Percentiles rank a stretch among this genome's conserved stretches.
Conservation (phyloP, 1,140 invertebrate genomes). For the Macrobrachium rosenbergii region DNA sequence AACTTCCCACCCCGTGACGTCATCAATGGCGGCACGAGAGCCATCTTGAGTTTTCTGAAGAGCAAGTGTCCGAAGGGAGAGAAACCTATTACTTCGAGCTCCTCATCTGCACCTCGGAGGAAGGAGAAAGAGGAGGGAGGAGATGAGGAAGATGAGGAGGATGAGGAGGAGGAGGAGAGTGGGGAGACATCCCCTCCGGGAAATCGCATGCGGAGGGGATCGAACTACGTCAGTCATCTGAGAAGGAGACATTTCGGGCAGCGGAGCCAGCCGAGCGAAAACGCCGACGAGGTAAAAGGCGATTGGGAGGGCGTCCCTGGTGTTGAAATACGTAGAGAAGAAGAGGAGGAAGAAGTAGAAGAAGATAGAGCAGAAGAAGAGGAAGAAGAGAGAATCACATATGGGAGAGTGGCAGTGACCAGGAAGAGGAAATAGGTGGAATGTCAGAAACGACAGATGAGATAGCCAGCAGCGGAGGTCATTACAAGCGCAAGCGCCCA, state of each 20-base stretch:
- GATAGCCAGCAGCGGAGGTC: not conserved
- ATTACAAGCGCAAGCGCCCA: not conserved
- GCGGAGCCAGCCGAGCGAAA: too few relatives aligned
- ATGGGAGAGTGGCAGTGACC: constrained; percentile 15
- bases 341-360: not conserved
- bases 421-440: not conserved
- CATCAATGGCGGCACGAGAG: constrained; percentile 27
- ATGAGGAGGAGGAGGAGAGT: not conserved
- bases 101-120: not conserved
- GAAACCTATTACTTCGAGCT: too few relatives aligned
- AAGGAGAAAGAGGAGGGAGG: not conserved
- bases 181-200: not conserved
- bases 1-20: constrained; percentile 29
- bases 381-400: not conserved
- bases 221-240: too few relatives aligned
- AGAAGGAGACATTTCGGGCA: too few relatives aligned
- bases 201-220: too few relatives aligned
- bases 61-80: constrained; percentile 1
- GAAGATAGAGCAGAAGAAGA: not conserved
- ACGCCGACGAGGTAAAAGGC: too few relatives aligned
- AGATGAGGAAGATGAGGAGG: not conserved
- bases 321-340: too few relatives aligned
- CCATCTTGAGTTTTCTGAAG: constrained; percentile 40
- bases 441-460: not conserved
- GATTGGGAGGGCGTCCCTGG: too few relatives aligned